These are phyloP conservation scores for Sphaeramia orbicularis DNA, from an alignment of 2,797 vertebrate species.

Conservation along the genomic window DNA sequence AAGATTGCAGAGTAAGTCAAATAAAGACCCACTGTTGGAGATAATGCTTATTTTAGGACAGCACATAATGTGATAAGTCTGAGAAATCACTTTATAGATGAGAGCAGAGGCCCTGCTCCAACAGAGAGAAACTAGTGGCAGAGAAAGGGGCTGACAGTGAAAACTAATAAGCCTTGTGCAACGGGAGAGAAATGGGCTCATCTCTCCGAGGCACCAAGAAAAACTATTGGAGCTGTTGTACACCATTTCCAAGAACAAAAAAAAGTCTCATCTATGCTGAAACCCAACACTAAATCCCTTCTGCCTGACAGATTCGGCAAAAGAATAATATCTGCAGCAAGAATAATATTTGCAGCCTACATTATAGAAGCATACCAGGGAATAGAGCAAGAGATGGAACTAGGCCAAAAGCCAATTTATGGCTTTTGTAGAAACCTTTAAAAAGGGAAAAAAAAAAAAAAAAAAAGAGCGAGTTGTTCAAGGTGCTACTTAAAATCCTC, in stretches of 20 bases:
- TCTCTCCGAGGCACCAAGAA: conserved; percentile 65
- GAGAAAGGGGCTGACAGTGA: conserved; percentile 50
- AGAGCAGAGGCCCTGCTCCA: conserved; percentile 56
- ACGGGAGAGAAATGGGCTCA: conserved; percentile 67
- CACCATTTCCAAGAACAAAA: conserved; percentile 66
- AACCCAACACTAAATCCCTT: conserved; percentile 67
- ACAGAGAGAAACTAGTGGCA: conserved; percentile 51
- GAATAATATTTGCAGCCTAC: conserved; percentile 69
- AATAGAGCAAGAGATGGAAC: conserved; percentile 48
- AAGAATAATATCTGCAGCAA: conserved; percentile 70
- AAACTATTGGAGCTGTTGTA: conserved; percentile 67
- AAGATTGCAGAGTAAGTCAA: conserved; percentile 35
- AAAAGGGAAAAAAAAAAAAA: conserved; percentile 16
- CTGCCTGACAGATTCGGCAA: conserved; percentile 63
- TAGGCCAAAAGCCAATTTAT: conserved; percentile 68
- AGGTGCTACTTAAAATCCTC: conserved; percentile 59
- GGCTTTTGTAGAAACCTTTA: conserved; percentile 47
- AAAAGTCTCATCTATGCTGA: conserved; percentile 54
- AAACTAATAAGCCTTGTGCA: conserved; percentile 72
- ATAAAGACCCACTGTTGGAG: conserved; percentile 62
- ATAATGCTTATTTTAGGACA: conserved; percentile 67
- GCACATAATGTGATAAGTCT: conserved; percentile 69
- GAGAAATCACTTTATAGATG: conserved; percentile 64
- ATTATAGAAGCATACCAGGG: conserved; percentile 51
- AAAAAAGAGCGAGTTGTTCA: conserved; percentile 21